A percentile compares a stretch with the other conserved stretches of the same genome.
These are phyloP conservation scores for Laothoe populi DNA, from an alignment of 2,888 invertebrate species.

Conservation along the genomic window DNA sequence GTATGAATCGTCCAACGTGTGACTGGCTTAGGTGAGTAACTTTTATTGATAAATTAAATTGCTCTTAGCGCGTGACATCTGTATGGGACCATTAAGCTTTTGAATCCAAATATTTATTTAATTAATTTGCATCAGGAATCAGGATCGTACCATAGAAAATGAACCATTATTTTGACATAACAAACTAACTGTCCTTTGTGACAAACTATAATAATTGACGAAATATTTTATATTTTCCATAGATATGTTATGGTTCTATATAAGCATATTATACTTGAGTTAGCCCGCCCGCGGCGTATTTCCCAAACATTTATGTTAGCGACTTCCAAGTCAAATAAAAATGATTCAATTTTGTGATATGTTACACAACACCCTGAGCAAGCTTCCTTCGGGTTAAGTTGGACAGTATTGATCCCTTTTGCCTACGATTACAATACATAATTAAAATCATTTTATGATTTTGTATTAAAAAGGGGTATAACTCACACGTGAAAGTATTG, in stretches of 20 bases:
- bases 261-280: neutral
- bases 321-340: constrained; percentile 14
- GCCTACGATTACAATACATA: constrained; percentile 53
- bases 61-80: constrained; percentile 1
- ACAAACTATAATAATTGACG: constrained; percentile 38
- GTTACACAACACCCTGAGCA: constrained; percentile 75
- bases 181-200: constrained; percentile 1
- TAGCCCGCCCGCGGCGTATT: neutral
- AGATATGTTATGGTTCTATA: constrained; percentile 15
- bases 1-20: neutral
- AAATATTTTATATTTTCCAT: neutral
- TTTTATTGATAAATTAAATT: neutral
- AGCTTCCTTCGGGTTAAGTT: constrained; percentile 63
- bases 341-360: constrained; percentile 61
- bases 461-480: neutral
- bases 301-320: neutral
- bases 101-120: neutral
- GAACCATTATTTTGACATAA: constrained; percentile 22
- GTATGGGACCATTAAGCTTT: neutral
- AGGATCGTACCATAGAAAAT: no score
- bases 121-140: neutral
- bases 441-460: constrained; percentile 2
- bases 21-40: neutral
- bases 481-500: neutral
- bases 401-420: constrained; percentile 71